phyloP scores from a whole-genome alignment of 2,888 invertebrate species.

The Danaus chrysippus region DNA sequence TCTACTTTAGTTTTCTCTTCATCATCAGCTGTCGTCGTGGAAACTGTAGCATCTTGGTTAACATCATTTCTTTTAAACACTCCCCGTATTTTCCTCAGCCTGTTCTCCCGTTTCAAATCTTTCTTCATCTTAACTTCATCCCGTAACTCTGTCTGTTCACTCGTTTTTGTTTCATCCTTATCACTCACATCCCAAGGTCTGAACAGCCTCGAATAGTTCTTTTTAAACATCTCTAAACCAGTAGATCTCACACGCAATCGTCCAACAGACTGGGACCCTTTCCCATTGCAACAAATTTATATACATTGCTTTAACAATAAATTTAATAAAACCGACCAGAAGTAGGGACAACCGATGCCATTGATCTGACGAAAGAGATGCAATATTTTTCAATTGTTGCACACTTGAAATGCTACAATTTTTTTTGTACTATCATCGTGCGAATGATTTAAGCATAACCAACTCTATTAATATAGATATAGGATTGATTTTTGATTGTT shows the following conservation, averaged over 20 bases:
- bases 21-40: constrained; percentile 74
- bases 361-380: constrained; percentile 75
- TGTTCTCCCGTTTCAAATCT: constrained; percentile 59
- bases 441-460: constrained; percentile 28
- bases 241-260: constrained; percentile 37
- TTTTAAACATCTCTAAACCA: constrained; percentile 55
- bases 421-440: constrained; percentile 38
- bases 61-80: constrained; percentile 56
- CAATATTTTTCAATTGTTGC: constrained; percentile 79
- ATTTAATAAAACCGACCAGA: constrained; percentile 73
- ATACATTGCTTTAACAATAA: constrained; percentile 77
- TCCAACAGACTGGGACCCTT: constrained; percentile 66
- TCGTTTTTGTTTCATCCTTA: constrained; percentile 29
- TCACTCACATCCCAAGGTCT: constrained; percentile 81
- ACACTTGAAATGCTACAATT: constrained; percentile 52
- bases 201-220: constrained; percentile 76
- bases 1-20: constrained; percentile 37
- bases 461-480: constrained; percentile 31
- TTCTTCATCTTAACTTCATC: constrained; percentile 48
- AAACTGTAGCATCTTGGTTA: constrained; percentile 78
- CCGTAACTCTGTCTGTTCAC: constrained; percentile 30
- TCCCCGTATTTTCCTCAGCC: constrained; percentile 69
- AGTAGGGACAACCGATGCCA: constrained; percentile 63
- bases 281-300: constrained; percentile 73
- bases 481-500: constrained; percentile 34